Percentiles rank a stretch among this genome's conserved stretches.
These are phyloP conservation scores for Cotesia glomerata DNA, from an alignment of 1,140 invertebrate species.

Conservation along the genomic window DNA sequence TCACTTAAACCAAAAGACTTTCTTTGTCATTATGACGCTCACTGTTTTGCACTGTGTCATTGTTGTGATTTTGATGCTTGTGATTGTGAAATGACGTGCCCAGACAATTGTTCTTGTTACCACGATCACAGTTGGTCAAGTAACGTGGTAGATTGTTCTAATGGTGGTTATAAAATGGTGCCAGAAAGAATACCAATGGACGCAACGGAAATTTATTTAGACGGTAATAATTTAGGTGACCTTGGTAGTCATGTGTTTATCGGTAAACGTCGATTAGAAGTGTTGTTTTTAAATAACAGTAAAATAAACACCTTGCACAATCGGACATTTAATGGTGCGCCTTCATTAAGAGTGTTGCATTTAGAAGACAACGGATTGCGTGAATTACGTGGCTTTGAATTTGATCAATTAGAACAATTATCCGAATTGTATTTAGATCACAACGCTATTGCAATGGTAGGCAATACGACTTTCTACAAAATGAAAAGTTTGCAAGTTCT, in stretches of 20 bases:
- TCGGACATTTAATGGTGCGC: constrained; percentile 87
- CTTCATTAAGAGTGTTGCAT: constrained; percentile 78
- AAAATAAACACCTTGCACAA: constrained; percentile 85
- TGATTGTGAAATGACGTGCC: constrained; percentile 95
- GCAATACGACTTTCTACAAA: constrained; percentile 83
- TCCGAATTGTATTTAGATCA: constrained; percentile 86
- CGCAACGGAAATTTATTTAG: constrained; percentile 90
- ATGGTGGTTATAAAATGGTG: constrained; percentile 78
- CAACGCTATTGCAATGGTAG: constrained; percentile 83
- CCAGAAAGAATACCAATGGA: constrained; percentile 92
- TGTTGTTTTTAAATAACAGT: constrained; percentile 87
- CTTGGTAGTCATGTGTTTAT: constrained; percentile 90
- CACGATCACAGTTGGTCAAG: constrained; percentile 93
- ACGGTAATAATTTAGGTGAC: constrained; percentile 87
- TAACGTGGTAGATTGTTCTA: constrained; percentile 91
- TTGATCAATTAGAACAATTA: constrained; percentile 80
- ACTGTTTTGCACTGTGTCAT: constrained; percentile 91
- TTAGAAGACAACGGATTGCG: constrained; percentile 85
- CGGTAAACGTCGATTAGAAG: constrained; percentile 84
- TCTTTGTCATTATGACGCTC: constrained; percentile 89
- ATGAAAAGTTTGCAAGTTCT: constrained; percentile 83
- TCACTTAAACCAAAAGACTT: constrained; percentile 88
- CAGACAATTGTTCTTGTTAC: constrained; percentile 91
- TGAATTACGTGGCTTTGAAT: constrained; percentile 81
- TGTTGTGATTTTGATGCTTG: constrained; percentile 95